Evolutionary conservation across 2,888 invertebrate genomes (phyloP), one percentile per base, ranked within the genome.

Genomic region (Synergus umbraculus): DNA sequence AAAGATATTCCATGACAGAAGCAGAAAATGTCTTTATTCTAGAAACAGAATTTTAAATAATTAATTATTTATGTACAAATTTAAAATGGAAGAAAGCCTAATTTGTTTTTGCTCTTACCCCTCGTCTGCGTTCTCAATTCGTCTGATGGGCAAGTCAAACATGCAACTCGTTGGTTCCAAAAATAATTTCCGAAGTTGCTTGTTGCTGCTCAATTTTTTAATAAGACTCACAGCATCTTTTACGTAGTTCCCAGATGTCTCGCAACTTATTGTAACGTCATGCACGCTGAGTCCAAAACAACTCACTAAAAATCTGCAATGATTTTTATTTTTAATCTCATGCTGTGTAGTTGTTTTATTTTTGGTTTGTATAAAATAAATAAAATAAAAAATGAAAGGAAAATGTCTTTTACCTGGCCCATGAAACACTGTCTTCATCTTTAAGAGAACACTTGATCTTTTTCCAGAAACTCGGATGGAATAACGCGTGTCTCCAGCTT

Each of bases 401-500:
- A 63, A 41, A 41, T 15, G 60, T 76, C 76, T 69, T 77, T 77
- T 81, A 92, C 91, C 90, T 89, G 81, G 90, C 88, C 90, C 92
- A 91, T 76, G 86, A 83, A 80, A 91, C 84, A 78, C 89, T 92
- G 76, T 91, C 90, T 80, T 89, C 86, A 82, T 93, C 91, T 77
- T 87, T 88, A 41, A 92, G 88, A 43, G 89, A 89, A 76, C 93
- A 92, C 66, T 90, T 89, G 60, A 93, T 92, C 81, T 89, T 92
- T 78, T 92, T 92, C 93, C 93, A 93, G 81, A 93, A 93, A 82
- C 90, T 91, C 76, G 93, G 92, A 88, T 92, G 91, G 79, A 91
- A 90, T 76, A 94, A 87, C 13, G 93, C 93, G 76, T 90, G 92
- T 82, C 94, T 92, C 94, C 94, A 94, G 84, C 94, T 93, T 79